Evolutionary conservation across 2,888 invertebrate species (phyloP), one percentile per base, ranked within the genome.

Genomic region (Helleia helle): DNA sequence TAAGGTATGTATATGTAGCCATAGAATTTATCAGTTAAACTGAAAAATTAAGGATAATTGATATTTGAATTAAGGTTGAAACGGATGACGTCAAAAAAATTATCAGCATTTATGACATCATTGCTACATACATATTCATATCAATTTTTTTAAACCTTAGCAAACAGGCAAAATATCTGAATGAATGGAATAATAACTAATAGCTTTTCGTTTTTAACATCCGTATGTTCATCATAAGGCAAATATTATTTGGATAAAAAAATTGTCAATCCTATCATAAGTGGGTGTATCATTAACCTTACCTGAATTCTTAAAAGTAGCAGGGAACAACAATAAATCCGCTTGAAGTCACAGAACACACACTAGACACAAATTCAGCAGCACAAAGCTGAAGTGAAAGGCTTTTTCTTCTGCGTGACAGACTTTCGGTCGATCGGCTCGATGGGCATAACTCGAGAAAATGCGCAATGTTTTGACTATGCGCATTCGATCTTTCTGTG

Each of bases 391-490:
- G 60, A 61, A 62, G 67, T 58, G 54, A 55, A 68, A 69, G 66
- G 55, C 70, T 69, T 56, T 66, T 62, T 62, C 51, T 52, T 60
- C 55, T 50, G 41, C 44, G 46, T 44, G 38, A 47, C 47, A 49
- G 50, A 50, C 47, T 49, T 65, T 70, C 62, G 75, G 72, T 81
- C 80, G 80, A 71, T 71, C 69, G 70, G 65, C 65, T 77, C 71
- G 65, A 64, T 68, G 67, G 74, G 74, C 76, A 76, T 75, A 7
- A 74, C 68, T 68, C 58, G 68, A 68, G 47, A 52, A 61, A 62
- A 80, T 83, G 83, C 83, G 83, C 83, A 83, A 83, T 76, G 79
- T 74, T 79, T 76, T 80, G 83, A 83, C 71, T 83, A 80, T 84
- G 83, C 83, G 83, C 83, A 80, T 69, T 83, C 66, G 74, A 66